Evolutionary conservation across 2,888 invertebrate species (phyloP).

Genomic region (Eupithecia vulgata): DNA sequence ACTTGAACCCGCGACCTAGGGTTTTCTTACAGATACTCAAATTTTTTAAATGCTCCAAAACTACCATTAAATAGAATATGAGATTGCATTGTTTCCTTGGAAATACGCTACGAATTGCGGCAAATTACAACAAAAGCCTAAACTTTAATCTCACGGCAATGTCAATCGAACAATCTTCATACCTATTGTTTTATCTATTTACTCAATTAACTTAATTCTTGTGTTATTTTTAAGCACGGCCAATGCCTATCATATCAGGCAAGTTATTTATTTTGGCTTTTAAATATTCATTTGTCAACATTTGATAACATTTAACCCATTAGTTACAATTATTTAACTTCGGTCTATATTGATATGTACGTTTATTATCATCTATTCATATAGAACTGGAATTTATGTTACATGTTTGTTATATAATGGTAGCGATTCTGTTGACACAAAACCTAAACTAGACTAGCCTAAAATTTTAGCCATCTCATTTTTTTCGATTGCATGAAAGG

Average conservation of each 20-base stretch:
- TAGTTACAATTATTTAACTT: no score
- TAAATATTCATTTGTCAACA: not conserved
- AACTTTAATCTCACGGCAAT: not conserved
- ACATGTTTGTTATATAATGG: not conserved
- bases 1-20: no score
- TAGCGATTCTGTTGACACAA: no score
- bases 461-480: no score
- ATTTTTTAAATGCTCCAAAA: not conserved
- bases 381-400: not conserved
- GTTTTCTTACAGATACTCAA: not conserved
- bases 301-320: not conserved
- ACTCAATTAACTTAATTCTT: not conserved
- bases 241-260: not conserved
- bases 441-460: no score
- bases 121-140: not conserved
- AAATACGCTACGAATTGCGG: no score
- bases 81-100: not conserved
- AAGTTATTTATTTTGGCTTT: not conserved
- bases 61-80: not conserved
- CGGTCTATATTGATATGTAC: not conserved
- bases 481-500: no score
- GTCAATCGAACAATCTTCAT: not conserved
- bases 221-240: not conserved
- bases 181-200: no score
- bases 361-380: not conserved